Evolutionary conservation across 2,797 vertebrate species (phyloP).

Genomic region (Taenioides sp.): DNA sequence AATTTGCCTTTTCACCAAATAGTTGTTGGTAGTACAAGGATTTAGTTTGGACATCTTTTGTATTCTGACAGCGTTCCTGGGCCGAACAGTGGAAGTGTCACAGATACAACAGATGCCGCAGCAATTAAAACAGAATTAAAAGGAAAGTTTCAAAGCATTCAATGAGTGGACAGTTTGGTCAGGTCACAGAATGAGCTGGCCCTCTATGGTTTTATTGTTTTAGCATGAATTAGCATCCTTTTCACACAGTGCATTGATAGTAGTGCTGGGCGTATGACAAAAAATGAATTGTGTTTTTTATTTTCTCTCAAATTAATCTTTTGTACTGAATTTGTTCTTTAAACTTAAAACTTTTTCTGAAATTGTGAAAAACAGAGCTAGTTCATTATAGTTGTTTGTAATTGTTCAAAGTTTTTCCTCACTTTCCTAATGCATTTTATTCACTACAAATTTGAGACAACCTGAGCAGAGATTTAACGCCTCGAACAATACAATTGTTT

Average conservation of each 20-base stretch:
- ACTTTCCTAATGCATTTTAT: too few relatives aligned
- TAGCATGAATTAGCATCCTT: not conserved
- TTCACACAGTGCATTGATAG: not conserved
- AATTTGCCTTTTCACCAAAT: too few relatives aligned
- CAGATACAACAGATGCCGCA: not conserved
- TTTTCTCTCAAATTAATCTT: not conserved
- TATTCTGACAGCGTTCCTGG: not conserved
- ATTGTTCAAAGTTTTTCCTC: too few relatives aligned
- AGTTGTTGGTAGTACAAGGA: too few relatives aligned
- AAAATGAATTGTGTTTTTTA: not conserved
- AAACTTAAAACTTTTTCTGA: too few relatives aligned
- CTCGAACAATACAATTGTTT: too few relatives aligned
- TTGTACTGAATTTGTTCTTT: not conserved
- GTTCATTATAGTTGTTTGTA: too few relatives aligned
- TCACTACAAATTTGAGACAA: too few relatives aligned
- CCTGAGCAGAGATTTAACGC: too few relatives aligned
- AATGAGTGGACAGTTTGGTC: not conserved
- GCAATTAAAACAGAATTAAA: not conserved
- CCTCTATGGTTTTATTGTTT: not conserved
- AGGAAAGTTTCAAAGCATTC: not conserved
- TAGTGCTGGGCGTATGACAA: not conserved
- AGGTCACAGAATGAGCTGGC: not conserved
- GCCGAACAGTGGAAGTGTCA: not conserved
- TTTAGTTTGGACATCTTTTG: not conserved
- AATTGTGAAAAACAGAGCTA: too few relatives aligned